These are phyloP conservation scores for Onychostoma macrolepis DNA, from an alignment of 2,113 vertebrate genomes.

Conservation along the genomic window DNA sequence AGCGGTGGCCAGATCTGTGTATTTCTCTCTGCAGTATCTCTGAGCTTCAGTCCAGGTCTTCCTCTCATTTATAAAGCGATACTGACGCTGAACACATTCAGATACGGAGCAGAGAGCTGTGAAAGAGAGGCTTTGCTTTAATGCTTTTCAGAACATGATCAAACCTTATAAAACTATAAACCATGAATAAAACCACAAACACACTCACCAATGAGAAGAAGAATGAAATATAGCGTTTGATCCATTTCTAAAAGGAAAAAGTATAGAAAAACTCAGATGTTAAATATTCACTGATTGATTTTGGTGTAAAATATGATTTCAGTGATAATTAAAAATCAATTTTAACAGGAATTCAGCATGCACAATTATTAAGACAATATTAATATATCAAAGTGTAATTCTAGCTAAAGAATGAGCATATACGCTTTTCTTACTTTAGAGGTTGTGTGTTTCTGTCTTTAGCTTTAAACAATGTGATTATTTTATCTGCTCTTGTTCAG, in stretches of 20 bases:
- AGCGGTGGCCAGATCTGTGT: conserved; percentile 10
- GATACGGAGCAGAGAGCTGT: conserved; percentile 10
- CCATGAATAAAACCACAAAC: background rate
- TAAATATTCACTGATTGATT: too few species aligned
- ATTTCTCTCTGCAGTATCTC: conserved; percentile 7
- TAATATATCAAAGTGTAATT: background rate
- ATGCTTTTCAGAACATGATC: background rate
- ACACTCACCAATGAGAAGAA: background rate
- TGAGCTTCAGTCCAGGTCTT: conserved; percentile 31
- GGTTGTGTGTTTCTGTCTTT: background rate
- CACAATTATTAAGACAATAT: background rate
- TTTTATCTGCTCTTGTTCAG: background rate
- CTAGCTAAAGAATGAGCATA: background rate
- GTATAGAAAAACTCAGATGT: background rate
- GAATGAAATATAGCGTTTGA: background rate
- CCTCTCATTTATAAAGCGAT: background rate
- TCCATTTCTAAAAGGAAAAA: background rate
- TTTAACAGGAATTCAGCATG: background rate
- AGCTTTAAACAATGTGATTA: background rate
- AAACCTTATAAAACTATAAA: background rate
- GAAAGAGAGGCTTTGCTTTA: background rate
- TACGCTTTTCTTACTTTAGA: background rate
- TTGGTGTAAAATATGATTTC: too few species aligned
- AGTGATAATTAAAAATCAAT: too few species aligned
- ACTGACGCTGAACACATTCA: conserved; percentile 19